Conservation (phyloP, 1,140 invertebrate species). For the Leptinotarsa defecta region DNA sequence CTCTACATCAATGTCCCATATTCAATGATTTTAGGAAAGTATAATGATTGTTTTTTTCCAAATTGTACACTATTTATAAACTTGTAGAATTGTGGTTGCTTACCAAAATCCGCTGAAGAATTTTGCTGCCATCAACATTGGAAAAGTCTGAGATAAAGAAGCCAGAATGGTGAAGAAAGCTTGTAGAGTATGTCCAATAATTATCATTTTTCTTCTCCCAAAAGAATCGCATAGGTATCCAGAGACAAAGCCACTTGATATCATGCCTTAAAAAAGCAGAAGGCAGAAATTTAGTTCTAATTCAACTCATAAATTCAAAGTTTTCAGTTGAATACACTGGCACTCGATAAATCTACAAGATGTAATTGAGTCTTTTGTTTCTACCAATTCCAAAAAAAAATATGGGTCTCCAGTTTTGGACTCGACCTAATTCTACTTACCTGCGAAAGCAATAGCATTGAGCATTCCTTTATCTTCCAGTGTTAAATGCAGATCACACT, state of each 20-base stretch:
- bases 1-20: too few species aligned
- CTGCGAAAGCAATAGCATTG: slow-evolving; percentile 68
- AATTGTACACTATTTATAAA: neutral
- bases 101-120: slow-evolving; percentile 79
- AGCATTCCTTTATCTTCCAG: slow-evolving; percentile 70
- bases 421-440: slow-evolving; percentile 50
- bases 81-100: slow-evolving; percentile 50
- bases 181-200: slow-evolving; percentile 72
- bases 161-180: slow-evolving; percentile 69
- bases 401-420: neutral
- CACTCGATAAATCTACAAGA: too few species aligned
- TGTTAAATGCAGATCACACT: slow-evolving; percentile 70
- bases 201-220: slow-evolving; percentile 72
- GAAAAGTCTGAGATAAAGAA: slow-evolving; percentile 72
- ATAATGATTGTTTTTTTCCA: too few species aligned
- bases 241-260: slow-evolving; percentile 79
- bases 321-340: too few species aligned
- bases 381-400: too few species aligned
- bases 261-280: slow-evolving; percentile 68
- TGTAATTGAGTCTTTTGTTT: too few species aligned
- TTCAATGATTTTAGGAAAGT: too few species aligned
- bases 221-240: slow-evolving; percentile 79
- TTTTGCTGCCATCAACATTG: slow-evolving; percentile 70
- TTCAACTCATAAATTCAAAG: neutral
- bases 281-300: neutral